phyloP scores from a whole-genome alignment of 2,888 invertebrate genomes.

The Calameuta filiformis region DNA sequence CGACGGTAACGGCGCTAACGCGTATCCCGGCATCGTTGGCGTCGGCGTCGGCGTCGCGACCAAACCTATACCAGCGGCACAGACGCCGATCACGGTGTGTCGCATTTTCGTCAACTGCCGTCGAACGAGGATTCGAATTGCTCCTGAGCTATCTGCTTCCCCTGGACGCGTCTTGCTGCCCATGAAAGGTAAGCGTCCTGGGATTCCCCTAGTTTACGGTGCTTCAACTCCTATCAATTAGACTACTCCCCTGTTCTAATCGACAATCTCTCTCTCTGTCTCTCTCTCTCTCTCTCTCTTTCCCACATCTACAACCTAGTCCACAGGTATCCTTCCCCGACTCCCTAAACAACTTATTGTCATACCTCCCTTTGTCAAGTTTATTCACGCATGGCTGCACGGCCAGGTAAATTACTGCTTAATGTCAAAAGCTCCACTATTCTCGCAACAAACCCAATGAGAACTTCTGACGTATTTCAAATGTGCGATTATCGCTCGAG shows the following conservation, averaged over 20 bases:
- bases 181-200: not conserved
- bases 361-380: not conserved
- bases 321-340: not conserved
- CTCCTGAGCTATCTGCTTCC: not conserved
- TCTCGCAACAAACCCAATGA: not conserved
- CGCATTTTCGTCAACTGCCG: not conserved
- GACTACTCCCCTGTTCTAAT: not conserved
- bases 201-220: not conserved
- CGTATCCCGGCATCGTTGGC: not conserved
- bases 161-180: not conserved
- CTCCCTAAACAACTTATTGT: not conserved
- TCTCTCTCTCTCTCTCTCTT: not conserved
- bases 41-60: not conserved
- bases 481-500: not conserved
- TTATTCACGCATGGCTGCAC: not conserved
- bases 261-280: not conserved
- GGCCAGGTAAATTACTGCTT: not conserved
- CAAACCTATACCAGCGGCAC: constrained; percentile 7
- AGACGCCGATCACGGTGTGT: not conserved
- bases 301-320: not conserved
- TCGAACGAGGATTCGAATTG: not conserved
- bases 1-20: constrained; percentile 3
- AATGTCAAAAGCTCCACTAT: not conserved
- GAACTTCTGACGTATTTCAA: not conserved
- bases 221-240: not conserved